Evolutionary conservation across 2,113 vertebrate genomes (phyloP).

Genomic region (Sitta europaea): DNA sequence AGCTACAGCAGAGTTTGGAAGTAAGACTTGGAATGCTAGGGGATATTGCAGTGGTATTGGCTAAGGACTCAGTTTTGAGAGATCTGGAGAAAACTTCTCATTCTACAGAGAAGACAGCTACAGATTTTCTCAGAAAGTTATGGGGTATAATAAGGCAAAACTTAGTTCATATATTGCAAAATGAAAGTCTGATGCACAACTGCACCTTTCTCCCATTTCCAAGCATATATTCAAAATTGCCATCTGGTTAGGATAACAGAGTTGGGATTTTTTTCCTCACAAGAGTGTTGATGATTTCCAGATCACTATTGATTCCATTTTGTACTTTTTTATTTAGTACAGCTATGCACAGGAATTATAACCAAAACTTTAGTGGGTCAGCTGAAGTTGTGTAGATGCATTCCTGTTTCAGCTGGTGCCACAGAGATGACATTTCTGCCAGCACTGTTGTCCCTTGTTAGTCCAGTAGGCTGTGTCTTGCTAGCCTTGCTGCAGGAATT

Average conservation of each 20-base stretch:
- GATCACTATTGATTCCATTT: not conserved
- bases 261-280: rapidly evolving
- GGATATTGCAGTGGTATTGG: not conserved
- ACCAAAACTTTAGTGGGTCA: not conserved
- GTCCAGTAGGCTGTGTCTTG: not conserved
- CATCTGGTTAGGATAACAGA: conserved; percentile 8
- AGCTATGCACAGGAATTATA: not conserved
- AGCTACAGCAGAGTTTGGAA: not conserved
- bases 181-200: not conserved
- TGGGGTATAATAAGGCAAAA: not conserved
- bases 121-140: not conserved
- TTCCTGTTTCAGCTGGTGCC: not conserved
- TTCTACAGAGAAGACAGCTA: not conserved
- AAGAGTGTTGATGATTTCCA: not conserved
- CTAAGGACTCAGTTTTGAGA: not conserved
- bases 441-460: not conserved
- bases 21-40: not conserved
- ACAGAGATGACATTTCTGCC: not conserved
- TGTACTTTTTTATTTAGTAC: not conserved
- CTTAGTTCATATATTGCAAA: not conserved
- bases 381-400: not conserved
- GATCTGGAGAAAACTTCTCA: not conserved
- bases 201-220: not conserved
- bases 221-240: not conserved
- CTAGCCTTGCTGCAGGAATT: not conserved